Base-by-base conservation (phyloP, 2,113 vertebrate species). In the Gulo gulo region DNA sequence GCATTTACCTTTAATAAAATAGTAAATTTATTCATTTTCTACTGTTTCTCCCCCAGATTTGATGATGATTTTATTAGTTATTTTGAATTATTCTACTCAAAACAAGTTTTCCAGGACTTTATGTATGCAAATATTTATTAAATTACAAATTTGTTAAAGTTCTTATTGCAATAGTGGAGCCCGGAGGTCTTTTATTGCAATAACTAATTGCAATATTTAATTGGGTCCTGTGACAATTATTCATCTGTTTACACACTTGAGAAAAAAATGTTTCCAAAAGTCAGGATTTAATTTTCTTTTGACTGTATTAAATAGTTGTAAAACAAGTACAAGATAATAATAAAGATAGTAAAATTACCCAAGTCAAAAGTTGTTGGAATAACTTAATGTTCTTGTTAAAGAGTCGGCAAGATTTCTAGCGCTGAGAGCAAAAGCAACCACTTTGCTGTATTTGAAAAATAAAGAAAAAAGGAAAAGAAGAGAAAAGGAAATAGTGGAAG, bases 101-200 rank as follows among this genome's bases (percentile, higher is more conserved):
- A 57, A 26, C 42, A 69, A 69, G 0, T 59, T 29, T 86, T 6
- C 31, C 26, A 57, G 2, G 2, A 88, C 63, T 83, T 82, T 93
- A 2, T 23, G 71, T 23, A 55, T 55, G 23, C 59, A 97, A 96
- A 95, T 91, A 87, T 85, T 88, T 80, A 78, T 88, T 92, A 74
- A 84, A 34, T 78, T 57, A 65, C 3, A 82, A 47, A 65, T 93
- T 57, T 85, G 10, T 95, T 90, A 81, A 80, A 55, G 12, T 82
- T 13, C 65, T 92, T 74, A 15, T 90, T 74, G 23, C 34, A 92
- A 39, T 36, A 86, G 16, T 84, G 26, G 21, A 85, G 36, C 8
- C 79, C n/a, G 55, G n/a, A 80, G 45, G 67, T 24, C 7, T 82
- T 97, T 71, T 76, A 45, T 52, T 88, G 23, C 31, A 71, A 65